Base-by-base conservation (phyloP, 2,113 vertebrate species). In the Colius striatus region DNA sequence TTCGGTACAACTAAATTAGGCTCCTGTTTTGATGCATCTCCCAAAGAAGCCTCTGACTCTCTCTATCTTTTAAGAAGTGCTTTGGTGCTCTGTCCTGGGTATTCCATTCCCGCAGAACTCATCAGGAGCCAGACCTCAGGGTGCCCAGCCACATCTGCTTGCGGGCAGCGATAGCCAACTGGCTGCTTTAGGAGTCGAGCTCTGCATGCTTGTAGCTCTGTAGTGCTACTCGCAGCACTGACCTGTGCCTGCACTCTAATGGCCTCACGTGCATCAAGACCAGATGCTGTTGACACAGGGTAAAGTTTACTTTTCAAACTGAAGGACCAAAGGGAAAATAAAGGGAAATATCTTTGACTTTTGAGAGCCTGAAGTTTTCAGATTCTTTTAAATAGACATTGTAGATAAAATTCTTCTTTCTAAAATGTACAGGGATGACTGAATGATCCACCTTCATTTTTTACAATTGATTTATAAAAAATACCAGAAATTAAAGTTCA, bases 21-120 rank as follows among this genome's bases (percentile, higher is more conserved):
- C 94, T 95, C 11, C 91, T 65, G 53, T 90, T 95, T 87, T 94
- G 89, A 96, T 41, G 27, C 25, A 26, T 89, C 73, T 93, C 82
- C 55, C 77, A 71, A 34, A 80, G 51, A n/a, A 76, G 13, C 47
- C 54, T 80, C 34, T 63, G 76, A 13, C 3, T 8, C 50, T 80
- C 34, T 32, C 50, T 83, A 54, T 70, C 23, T 13, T 73, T 92
- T 50, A 51, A 81, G 51, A 74, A 8, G 38, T 20, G 16, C 67
- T 80, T 72, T 77, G 38, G 50, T 47, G 13, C 51, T 81, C 48
- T 30, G 34, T 89, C 38, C 38, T 51, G 48, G 51, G 15, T 38
- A 51, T 25, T 4, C 0, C 0, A 30, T 41, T 96, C 58, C 34
- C 0, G 0, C 29, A 70, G 54, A 57, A 73, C 61, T 32, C 21